phyloP scores from a whole-genome alignment of 2,113 vertebrate genomes.

The Melanocharis versteri region DNA sequence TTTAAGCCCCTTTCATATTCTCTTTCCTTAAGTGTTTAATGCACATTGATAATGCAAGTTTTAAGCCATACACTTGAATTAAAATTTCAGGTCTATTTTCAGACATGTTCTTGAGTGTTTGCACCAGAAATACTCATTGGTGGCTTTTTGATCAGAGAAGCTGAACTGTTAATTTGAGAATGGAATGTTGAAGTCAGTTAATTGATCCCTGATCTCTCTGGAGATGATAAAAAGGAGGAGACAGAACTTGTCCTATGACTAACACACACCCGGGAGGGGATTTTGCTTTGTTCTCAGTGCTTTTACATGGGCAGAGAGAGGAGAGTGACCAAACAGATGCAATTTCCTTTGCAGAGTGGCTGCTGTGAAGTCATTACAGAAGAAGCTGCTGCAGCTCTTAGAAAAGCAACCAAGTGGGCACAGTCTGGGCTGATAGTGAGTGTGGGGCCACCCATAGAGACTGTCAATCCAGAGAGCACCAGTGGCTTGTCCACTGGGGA shows the following conservation, averaged over 20 bases:
- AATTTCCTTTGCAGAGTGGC: constrained; percentile 80
- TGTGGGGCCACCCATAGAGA: constrained; percentile 89
- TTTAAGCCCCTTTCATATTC: not conserved
- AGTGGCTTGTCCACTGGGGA: constrained; percentile 88
- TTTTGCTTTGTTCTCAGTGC: not conserved
- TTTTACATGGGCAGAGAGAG: not conserved
- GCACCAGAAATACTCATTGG: not conserved
- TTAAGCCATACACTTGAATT: not conserved
- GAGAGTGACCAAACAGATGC: not conserved
- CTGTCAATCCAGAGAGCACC: constrained; percentile 77
- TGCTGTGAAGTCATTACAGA: constrained; percentile 96
- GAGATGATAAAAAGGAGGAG: not conserved
- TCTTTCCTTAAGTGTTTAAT: not conserved
- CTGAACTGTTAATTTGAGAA: not conserved
- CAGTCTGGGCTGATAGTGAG: constrained; percentile 97
- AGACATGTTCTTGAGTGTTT: not conserved
- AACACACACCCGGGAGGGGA: not conserved
- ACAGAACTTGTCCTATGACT: not conserved
- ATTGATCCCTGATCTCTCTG: not conserved
- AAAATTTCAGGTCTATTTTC: not conserved
- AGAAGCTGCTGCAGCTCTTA: constrained; percentile 88
- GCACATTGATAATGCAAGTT: not conserved
- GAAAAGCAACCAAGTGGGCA: constrained; percentile 97
- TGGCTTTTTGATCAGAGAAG: not conserved
- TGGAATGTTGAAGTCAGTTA: not conserved